A percentile compares a stretch with the other conserved stretches of the same genome.
phyloP scores from a whole-genome alignment of 1,140 invertebrate genomes.

The Lucilia cuprina region DNA sequence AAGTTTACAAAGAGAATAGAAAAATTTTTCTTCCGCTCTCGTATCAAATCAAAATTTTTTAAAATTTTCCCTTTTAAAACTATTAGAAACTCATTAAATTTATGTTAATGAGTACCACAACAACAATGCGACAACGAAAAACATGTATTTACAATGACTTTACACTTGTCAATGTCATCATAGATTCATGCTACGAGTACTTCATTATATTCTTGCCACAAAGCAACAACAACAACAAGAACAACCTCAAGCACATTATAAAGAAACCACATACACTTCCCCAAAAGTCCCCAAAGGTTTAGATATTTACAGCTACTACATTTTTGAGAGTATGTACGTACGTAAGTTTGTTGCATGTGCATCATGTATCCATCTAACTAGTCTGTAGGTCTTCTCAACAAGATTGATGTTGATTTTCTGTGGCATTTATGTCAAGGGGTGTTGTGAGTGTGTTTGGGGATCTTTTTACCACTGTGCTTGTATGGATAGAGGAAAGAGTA shows the following conservation, averaged over 20 bases:
- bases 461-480: not conserved
- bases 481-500: not conserved
- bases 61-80: slow-evolving; percentile 36
- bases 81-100: slow-evolving; percentile 62
- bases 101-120: slow-evolving; percentile 52
- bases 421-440: slow-evolving; percentile 31
- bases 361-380: not conserved
- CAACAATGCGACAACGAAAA: not conserved
- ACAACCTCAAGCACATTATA: too few species aligned
- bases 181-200: not conserved
- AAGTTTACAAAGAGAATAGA: not conserved
- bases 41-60: not conserved
- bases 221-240: not conserved
- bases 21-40: not conserved
- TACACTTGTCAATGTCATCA: slow-evolving; percentile 38
- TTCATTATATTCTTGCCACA: slow-evolving; percentile 31
- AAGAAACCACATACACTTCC: not conserved
- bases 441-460: not conserved
- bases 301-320: not conserved
- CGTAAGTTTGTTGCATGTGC: not conserved
- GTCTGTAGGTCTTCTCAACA: slow-evolving; percentile 26
- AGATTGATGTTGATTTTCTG: slow-evolving; percentile 28
- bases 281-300: slow-evolving; percentile 22
- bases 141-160: slow-evolving; percentile 9
- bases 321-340: not conserved